A percentile compares a stretch with the other conserved stretches of the same genome.
phyloP scores from a whole-genome alignment of 2,888 invertebrate genomes.

The Hylaea fasciaria region DNA sequence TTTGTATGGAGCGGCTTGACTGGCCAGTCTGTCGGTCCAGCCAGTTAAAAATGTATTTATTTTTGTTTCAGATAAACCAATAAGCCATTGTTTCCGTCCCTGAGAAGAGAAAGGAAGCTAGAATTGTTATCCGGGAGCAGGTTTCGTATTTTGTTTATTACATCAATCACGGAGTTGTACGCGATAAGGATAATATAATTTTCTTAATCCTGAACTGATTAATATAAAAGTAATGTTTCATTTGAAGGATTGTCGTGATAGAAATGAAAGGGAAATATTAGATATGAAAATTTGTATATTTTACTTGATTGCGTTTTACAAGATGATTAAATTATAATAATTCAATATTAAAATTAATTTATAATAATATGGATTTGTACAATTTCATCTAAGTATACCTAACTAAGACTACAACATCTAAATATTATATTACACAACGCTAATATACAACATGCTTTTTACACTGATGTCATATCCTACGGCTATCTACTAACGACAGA shows the following conservation, averaged over 20 bases:
- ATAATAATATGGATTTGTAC: constrained; percentile 82
- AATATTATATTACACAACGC: constrained; percentile 81
- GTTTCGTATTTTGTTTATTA: neutral
- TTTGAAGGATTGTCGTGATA: constrained; percentile 16
- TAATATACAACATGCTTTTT: constrained; percentile 82
- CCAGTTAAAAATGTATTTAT: neutral
- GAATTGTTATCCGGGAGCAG: neutral
- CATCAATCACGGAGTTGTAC: constrained; percentile 2
- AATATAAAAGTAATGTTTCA: neutral
- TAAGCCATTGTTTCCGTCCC: neutral
- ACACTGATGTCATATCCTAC: constrained; percentile 74
- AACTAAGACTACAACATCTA: constrained; percentile 78
- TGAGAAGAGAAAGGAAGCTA: neutral
- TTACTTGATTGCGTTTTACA: constrained; percentile 84
- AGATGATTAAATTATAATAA: constrained; percentile 82
- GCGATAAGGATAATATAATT: constrained; percentile 3
- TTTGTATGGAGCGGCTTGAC: no score
- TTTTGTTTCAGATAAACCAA: neutral
- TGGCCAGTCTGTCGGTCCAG: no score
- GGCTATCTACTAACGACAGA: constrained; percentile 52
- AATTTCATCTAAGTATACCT: constrained; percentile 82
- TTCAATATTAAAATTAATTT: constrained; percentile 78
- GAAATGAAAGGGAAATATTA: constrained; percentile 52
- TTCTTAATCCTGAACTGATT: neutral
- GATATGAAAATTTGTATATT: constrained; percentile 83